Base-by-base conservation (phyloP, 1,140 invertebrate genomes). In the Venturia canescens region DNA sequence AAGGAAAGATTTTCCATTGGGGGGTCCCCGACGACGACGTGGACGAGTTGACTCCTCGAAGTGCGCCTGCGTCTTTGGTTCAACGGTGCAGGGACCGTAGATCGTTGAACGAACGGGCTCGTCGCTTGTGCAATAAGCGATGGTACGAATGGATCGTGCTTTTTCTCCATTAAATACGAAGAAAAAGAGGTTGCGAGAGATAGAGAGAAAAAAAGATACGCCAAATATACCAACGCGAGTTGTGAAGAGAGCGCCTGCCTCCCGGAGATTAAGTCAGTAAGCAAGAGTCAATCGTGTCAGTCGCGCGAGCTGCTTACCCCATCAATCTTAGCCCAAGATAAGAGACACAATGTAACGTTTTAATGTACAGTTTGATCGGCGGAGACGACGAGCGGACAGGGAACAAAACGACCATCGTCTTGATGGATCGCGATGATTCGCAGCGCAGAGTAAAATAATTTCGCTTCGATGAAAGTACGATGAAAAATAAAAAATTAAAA, bases 61-160 rank as follows among this genome's bases (percentile, higher is more conserved):
- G 48, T 74, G 44, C 29, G 71, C 34, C 29, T 34, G 26, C 57
- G 23, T 63, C 60, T 63, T 63, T 63, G 16, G 13, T 23, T 74
- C 5, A 53, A 48, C 71, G 71, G 38, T 29, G 57, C 71, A 74
- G 71, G 48, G 21, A 71, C 69, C 13, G 21, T 71, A 18, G 38
- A 71, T 44, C 16, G 60, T 63, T 23, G 60, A 63, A 63, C 31
- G 16, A 69, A 79, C 21, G 0, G 50, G 53, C 38, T 69, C 38
- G 44, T 79, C 60, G 66, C 69, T 69, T 69, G 67, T 34, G 26
- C 18, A 27, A 63, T 70, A 50, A 26, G 27, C 27, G n/a, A 53
- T 38, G 67, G 26, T 66, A 21, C 38, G 27, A 15, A 63, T 27
- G 60, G 23, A 63, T 63, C 60, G 63, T 70, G 69, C 76, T 67